Evolutionary conservation across 2,797 vertebrate species (phyloP).

Genomic region (Diglossa cyanea): DNA sequence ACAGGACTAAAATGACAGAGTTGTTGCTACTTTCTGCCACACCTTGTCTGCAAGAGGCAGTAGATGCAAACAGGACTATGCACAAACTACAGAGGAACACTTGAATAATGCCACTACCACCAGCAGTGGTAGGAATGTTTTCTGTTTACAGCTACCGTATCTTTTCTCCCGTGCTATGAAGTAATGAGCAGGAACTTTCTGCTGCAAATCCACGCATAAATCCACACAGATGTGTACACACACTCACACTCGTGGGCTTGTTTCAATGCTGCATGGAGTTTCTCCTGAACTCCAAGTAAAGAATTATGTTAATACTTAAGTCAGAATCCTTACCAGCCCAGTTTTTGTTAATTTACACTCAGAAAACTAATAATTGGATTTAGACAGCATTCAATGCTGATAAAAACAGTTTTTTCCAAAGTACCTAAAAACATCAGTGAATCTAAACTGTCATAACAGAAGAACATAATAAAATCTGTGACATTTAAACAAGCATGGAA

Average conservation of each 20-base stretch:
- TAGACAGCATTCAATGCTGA: slow-evolving; percentile 9
- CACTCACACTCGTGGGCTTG: rapidly evolving
- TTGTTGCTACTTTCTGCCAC: neutral
- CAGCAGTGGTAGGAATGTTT: neutral
- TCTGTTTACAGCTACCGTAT: neutral
- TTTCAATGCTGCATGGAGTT: neutral
- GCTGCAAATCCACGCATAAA: neutral
- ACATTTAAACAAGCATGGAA: slow-evolving; percentile 38
- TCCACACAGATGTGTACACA: neutral
- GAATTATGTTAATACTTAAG: neutral
- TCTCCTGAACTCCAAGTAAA: neutral
- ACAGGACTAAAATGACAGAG: neutral
- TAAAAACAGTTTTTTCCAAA: neutral
- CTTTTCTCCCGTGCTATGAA: neutral
- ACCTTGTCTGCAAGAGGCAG: neutral
- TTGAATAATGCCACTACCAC: neutral
- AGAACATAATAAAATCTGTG: neutral
- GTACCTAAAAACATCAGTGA: neutral
- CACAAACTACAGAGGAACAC: neutral
- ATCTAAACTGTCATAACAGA: neutral
- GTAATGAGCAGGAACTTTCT: neutral
- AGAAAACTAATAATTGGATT: neutral
- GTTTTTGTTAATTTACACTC: neutral
- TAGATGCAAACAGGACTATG: neutral
- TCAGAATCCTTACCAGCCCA: neutral